Percentiles rank a stretch among this genome's conserved stretches.
These are phyloP conservation scores for Eciton burchellii DNA, from an alignment of 1,140 invertebrate species.

Conservation along the genomic window DNA sequence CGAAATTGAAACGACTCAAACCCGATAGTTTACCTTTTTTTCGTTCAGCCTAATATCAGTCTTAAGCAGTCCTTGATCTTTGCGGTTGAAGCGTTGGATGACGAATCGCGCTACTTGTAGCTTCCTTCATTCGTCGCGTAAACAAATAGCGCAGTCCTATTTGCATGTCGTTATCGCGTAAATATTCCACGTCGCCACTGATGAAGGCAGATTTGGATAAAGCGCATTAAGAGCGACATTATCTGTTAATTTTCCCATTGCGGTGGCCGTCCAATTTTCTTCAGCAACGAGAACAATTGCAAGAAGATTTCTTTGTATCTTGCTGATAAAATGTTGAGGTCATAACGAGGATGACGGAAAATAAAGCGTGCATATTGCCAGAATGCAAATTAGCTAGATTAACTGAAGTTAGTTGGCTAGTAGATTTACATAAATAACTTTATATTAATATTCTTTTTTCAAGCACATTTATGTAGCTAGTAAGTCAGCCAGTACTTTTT, in stretches of 20 bases:
- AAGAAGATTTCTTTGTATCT: background rate
- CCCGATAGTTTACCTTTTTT: slow-evolving; percentile 3
- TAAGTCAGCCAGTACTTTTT: too few relatives aligned
- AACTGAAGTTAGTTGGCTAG: too few relatives aligned
- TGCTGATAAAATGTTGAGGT: background rate
- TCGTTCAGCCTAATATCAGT: background rate
- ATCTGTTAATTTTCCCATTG: slow-evolving; percentile 13
- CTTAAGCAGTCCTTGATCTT: background rate
- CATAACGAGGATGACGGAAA: background rate
- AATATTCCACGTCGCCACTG: background rate
- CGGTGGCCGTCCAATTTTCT: slow-evolving; percentile 5
- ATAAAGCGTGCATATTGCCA: background rate
- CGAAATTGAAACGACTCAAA: slow-evolving; percentile 5
- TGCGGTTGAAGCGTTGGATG: slow-evolving; percentile 1
- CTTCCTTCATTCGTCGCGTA: background rate
- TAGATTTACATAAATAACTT: background rate
- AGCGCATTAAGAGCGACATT: slow-evolving; percentile 4
- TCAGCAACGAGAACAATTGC: background rate
- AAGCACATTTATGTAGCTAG: background rate
- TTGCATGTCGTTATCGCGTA: slow-evolving; percentile 26
- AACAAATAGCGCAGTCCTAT: background rate
- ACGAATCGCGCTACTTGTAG: background rate
- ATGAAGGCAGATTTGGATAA: slow-evolving; percentile 13
- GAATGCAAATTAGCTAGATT: background rate
- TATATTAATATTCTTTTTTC: slow-evolving; percentile 15